Percentiles rank a stretch among this genome's conserved stretches.
Evolutionary conservation across 2,113 vertebrate species (phyloP).

Genomic region (Otocyon megalotis): DNA sequence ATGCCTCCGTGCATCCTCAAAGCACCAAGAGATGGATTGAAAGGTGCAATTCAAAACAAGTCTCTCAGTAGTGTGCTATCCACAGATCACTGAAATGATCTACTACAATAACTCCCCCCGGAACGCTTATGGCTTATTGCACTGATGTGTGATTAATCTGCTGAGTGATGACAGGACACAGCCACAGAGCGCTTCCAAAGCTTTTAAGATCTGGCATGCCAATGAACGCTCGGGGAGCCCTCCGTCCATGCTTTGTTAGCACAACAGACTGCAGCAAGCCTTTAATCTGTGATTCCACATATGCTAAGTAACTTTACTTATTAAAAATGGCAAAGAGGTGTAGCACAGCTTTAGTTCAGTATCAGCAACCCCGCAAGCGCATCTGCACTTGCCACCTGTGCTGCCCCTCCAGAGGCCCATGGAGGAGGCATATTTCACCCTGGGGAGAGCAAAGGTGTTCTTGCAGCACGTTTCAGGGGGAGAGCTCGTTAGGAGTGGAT

Average conservation of each 20-base stretch:
- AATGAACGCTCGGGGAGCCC: not conserved
- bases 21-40: not conserved
- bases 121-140: not conserved
- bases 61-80: not conserved
- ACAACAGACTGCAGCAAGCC: not conserved
- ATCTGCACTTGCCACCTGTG: not conserved
- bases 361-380: not conserved
- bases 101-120: not conserved
- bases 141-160: not conserved
- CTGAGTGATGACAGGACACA: not conserved
- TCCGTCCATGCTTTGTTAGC: not conserved
- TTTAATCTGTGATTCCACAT: not conserved
- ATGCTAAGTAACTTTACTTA: not conserved
- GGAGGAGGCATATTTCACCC: accelerated
- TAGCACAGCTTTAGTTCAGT: not conserved
- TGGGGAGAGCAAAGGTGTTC: not conserved
- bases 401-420: accelerated
- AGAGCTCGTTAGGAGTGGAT: too few relatives aligned
- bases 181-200: not conserved
- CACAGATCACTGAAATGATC: not conserved
- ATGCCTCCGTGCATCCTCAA: not conserved
- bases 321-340: not conserved
- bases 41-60: not conserved
- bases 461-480: accelerated
- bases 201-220: not conserved